A percentile compares a stretch with the other conserved stretches of the same genome.
phyloP scores from a whole-genome alignment of 2,113 vertebrate species.

The Hippopotamus amphibius region DNA sequence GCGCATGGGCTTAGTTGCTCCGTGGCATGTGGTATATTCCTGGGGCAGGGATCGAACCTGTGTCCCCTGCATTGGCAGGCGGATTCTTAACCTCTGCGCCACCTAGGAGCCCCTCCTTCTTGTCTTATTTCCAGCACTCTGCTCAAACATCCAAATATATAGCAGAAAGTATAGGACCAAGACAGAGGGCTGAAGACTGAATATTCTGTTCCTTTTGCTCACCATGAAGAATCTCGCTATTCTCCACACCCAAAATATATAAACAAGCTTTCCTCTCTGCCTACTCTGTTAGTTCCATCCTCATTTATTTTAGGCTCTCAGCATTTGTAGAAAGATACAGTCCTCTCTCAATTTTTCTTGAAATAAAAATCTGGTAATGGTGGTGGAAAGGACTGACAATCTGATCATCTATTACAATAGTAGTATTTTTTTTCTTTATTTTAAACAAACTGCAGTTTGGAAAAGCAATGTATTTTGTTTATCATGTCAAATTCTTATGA shows the following conservation, averaged over 20 bases:
- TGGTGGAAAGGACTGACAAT: neutral
- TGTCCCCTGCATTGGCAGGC: too few species aligned
- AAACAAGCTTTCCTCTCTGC: neutral
- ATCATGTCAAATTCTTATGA: constrained; percentile 72
- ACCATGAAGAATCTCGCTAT: neutral
- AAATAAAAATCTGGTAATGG: constrained; percentile 26
- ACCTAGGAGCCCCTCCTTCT: neutral
- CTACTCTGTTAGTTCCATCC: neutral
- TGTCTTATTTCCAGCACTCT: neutral
- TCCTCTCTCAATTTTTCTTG: neutral
- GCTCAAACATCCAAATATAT: neutral
- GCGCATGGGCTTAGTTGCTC: too few species aligned
- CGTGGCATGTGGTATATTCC: too few species aligned
- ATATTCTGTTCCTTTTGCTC: neutral
- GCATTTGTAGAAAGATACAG: neutral
- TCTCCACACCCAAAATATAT: neutral
- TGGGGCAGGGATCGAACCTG: too few species aligned
- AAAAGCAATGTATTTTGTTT: constrained; percentile 76
- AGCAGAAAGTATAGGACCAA: neutral
- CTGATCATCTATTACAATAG: constrained; percentile 9
- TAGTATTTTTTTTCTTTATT: constrained; percentile 54
- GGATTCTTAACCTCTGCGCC: too few species aligned
- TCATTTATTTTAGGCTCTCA: neutral
- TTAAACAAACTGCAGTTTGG: constrained; percentile 66
- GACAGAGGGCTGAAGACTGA: neutral